phyloP scores from a whole-genome alignment of 2,888 invertebrate species.

The Autographa gamma region DNA sequence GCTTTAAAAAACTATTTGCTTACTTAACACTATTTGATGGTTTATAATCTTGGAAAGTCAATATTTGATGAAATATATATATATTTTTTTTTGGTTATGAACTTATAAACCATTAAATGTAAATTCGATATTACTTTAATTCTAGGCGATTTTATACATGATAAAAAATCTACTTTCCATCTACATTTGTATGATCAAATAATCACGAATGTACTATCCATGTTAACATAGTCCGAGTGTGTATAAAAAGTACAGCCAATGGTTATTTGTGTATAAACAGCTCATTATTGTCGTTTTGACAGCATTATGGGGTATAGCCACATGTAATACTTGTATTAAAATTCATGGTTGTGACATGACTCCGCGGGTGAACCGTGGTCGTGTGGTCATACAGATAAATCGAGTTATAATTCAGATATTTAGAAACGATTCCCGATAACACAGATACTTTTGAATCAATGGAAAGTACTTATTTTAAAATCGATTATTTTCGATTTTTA shows the following conservation, averaged over 20 bases:
- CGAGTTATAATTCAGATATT: constrained; percentile 58
- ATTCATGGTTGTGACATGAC: constrained; percentile 54
- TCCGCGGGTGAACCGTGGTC: constrained; percentile 41
- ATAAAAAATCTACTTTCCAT: neutral
- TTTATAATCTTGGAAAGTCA: neutral
- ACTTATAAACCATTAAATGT: neutral
- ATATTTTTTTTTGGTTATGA: neutral
- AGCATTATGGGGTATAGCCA: constrained; percentile 49
- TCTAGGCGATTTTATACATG: too few relatives aligned
- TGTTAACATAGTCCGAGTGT: constrained; percentile 21
- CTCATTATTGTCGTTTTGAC: constrained; percentile 55
- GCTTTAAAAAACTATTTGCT: constrained; percentile 1
- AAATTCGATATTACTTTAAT: neutral
- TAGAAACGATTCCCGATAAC: constrained; percentile 47
- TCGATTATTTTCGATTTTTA: constrained; percentile 33
- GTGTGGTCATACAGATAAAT: constrained; percentile 32
- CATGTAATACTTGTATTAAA: constrained; percentile 44
- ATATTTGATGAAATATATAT: neutral
- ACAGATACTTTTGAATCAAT: constrained; percentile 27
- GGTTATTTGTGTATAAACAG: constrained; percentile 49
- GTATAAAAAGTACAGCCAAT: constrained; percentile 22
- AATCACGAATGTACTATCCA: neutral
- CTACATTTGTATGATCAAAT: neutral
- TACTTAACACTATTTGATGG: neutral
- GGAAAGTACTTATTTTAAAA: constrained; percentile 13